phyloP scores from a whole-genome alignment of 1,140 invertebrate species.

The Brachionus asplanchnoidis region DNA sequence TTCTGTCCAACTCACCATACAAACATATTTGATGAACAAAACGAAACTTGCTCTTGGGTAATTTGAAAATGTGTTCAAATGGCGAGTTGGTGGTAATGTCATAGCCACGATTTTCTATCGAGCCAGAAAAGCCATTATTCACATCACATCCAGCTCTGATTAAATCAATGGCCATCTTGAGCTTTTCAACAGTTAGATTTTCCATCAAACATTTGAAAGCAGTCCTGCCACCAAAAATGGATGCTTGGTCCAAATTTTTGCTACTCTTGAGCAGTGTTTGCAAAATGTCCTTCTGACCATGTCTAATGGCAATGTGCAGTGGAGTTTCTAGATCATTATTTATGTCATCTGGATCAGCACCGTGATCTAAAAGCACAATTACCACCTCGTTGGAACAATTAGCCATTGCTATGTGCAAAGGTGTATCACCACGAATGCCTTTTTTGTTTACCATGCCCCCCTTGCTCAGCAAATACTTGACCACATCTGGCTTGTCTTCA shows the following conservation, averaged over 20 bases:
- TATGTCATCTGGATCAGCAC: neutral
- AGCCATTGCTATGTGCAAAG: constrained; percentile 32
- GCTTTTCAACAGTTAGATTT: neutral
- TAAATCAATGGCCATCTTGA: constrained; percentile 18
- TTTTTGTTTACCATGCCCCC: neutral
- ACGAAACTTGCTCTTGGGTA: neutral
- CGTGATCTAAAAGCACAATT: neutral
- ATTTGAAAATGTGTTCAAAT: neutral
- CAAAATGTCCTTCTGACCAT: neutral
- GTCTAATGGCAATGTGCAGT: neutral
- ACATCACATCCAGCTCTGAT: constrained; percentile 15
- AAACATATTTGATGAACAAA: constrained; percentile 11
- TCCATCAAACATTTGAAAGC: constrained; percentile 18
- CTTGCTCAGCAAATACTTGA: constrained; percentile 2
- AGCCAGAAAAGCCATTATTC: neutral
- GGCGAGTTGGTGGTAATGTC: neutral
- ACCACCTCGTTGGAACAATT: constrained; percentile 31
- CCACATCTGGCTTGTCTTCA: neutral
- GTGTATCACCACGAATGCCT: constrained; percentile 38
- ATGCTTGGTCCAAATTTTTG: neutral
- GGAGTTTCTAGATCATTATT: constrained; percentile 17
- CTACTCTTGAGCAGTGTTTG: neutral
- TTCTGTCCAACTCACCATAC: neutral
- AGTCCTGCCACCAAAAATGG: neutral
- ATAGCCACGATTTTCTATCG: neutral